Evolutionary conservation across 2,797 vertebrate genomes (phyloP), one percentile per base, ranked within the genome.

Genomic region (Pogonophryne albipinna): DNA sequence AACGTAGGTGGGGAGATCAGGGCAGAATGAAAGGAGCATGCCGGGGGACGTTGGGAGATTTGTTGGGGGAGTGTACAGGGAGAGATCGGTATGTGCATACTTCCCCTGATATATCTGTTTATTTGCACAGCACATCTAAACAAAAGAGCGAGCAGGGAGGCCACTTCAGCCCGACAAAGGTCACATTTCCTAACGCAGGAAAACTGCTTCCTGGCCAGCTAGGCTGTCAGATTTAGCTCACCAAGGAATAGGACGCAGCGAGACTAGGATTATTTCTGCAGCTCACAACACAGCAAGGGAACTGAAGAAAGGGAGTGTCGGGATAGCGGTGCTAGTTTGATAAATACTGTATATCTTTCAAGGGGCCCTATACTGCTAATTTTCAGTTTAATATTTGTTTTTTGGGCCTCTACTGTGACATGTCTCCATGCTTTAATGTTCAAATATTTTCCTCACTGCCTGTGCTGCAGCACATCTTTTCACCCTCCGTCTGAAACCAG

Each of bases 121-220:
- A 94, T 95, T 96, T 95, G 92, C 93, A 91, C 93, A 94, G 89
- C 76, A 49, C 52, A 91, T 91, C 87, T 92, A 93, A 94, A 95
- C 94, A 95, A 95, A 94, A 89, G 93, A 92, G 76, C 44, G 84
- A 82, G 83, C 64, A 85, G 84, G 85, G 93, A 93, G 89, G 90
- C 89, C 92, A 88, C 93, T 92, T 91, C 82, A 91, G 90, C 87
- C 2, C 58, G 86, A 92, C 93, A 93, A 95, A 95, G 94, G 94
- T 95, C 82, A 19, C 86, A 75, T 78, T 96, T 96, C 95, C 94
- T 93, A 92, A 82, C 78, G 85, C 92, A 94, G 94, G 94, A 96
- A 95, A 94, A 91, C 85, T 90, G 88, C 84, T 89, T 92, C 94
- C 95, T 94, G 93, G 70, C 88, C 73, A 19, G 81, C 76, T 17